phyloP scores from a whole-genome alignment of 2,888 invertebrate species.

The Mystacides longicornis region DNA sequence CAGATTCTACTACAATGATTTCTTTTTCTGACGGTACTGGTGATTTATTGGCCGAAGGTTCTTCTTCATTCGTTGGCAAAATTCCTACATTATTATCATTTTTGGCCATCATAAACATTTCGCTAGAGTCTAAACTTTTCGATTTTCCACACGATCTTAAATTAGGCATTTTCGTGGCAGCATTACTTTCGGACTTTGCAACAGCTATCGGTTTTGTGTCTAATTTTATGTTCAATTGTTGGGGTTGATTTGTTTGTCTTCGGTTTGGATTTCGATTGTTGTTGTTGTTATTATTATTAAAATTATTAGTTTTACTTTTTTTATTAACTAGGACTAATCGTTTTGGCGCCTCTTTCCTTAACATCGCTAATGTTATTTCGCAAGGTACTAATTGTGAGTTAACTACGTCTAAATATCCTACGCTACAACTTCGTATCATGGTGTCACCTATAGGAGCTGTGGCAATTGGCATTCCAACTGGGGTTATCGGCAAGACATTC shows the following conservation, averaged over 20 bases:
- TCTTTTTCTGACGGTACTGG: slow-evolving; percentile 29
- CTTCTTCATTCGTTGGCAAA: slow-evolving; percentile 31
- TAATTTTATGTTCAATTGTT: slow-evolving; percentile 22
- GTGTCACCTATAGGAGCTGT: slow-evolving; percentile 49
- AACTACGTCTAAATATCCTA: slow-evolving; percentile 78
- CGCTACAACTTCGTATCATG: slow-evolving; percentile 80
- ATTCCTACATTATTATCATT: slow-evolving; percentile 35
- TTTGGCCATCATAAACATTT: slow-evolving; percentile 57
- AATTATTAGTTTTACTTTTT: slow-evolving; percentile 41
- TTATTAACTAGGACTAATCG: slow-evolving; percentile 68
- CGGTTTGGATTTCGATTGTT: slow-evolving; percentile 37
- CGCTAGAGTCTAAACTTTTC: slow-evolving; percentile 78
- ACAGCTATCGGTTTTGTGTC: slow-evolving; percentile 18
- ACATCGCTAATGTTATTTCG: slow-evolving; percentile 62
- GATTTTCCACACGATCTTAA: slow-evolving; percentile 70
- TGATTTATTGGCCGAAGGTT: slow-evolving; percentile 31
- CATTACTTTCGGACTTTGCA: background rate
- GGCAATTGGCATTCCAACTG: slow-evolving; percentile 43
- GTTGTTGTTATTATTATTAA: slow-evolving; percentile 31
- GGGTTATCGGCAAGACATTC: slow-evolving; percentile 60
- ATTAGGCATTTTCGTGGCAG: slow-evolving; percentile 37
- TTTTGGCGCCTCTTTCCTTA: slow-evolving; percentile 69
- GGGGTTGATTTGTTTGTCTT: slow-evolving; percentile 34
- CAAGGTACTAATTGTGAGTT: slow-evolving; percentile 68
- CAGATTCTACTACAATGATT: slow-evolving; percentile 26